Conservation (phyloP, 2,888 invertebrate species). For the Drosophila putrida region DNA sequence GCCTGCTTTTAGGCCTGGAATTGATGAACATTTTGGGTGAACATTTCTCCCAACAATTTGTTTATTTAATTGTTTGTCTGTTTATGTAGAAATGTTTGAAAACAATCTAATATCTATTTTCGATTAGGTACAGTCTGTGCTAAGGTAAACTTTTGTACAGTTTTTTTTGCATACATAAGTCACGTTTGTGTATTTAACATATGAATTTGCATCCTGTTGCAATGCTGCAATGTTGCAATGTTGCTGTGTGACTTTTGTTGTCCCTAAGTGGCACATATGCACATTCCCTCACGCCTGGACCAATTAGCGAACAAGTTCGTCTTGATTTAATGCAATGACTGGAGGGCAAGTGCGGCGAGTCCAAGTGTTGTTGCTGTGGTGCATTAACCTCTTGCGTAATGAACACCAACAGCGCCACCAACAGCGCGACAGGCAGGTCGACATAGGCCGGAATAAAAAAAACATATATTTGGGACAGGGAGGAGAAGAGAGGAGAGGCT, state of each 20-base stretch:
- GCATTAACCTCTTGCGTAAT: slow-evolving; percentile 81
- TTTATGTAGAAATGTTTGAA: too few relatives aligned
- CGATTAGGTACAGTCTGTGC: neutral
- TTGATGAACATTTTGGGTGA: neutral
- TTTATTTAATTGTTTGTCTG: too few relatives aligned
- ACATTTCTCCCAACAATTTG: too few relatives aligned
- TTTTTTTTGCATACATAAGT: neutral
- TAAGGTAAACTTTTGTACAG: neutral
- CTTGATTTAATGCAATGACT: slow-evolving; percentile 67
- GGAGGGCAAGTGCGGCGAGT: slow-evolving; percentile 54
- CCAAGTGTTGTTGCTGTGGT: slow-evolving; percentile 47
- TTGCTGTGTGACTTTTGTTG: slow-evolving; percentile 33
- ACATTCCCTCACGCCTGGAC: slow-evolving; percentile 47
- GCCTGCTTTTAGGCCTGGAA: slow-evolving; percentile 56
- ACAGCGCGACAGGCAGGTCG: slow-evolving; percentile 72
- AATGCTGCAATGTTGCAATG: neutral
- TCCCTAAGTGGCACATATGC: slow-evolving; percentile 39
- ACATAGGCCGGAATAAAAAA: slow-evolving; percentile 45
- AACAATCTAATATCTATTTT: neutral
- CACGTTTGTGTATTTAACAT: neutral
- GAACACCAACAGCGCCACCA: slow-evolving; percentile 81
- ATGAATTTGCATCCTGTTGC: slow-evolving; percentile 1
- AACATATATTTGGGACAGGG: slow-evolving; percentile 27
- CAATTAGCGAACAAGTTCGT: slow-evolving; percentile 70
- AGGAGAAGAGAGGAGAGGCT: neutral